Evolutionary conservation across 2,888 invertebrate genomes (phyloP).

Genomic region (Drosophila neutralis): DNA sequence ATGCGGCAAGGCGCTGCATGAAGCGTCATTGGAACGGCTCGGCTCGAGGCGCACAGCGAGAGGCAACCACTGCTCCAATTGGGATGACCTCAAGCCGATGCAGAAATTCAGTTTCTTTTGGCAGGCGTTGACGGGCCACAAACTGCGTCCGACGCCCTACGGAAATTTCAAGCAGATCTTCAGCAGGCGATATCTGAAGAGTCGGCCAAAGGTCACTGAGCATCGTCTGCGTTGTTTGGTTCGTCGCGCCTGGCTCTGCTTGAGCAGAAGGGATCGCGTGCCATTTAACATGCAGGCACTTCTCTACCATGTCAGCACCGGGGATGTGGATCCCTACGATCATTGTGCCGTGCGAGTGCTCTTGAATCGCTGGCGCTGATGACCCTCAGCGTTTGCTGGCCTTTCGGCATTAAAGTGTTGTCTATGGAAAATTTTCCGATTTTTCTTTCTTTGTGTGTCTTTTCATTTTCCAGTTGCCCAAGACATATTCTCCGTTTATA

Average conservation of each 20-base stretch:
- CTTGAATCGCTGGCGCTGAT: slow-evolving; percentile 44
- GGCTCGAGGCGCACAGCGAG: background rate
- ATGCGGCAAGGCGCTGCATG: slow-evolving; percentile 37
- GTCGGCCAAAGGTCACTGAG: background rate
- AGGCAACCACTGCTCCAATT: background rate
- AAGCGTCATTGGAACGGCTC: background rate
- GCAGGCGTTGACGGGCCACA: slow-evolving; percentile 57
- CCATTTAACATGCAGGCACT: slow-evolving; percentile 70
- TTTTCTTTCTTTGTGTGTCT: slow-evolving; percentile 26
- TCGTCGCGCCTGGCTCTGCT: slow-evolving; percentile 39
- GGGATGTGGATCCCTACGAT: slow-evolving; percentile 63
- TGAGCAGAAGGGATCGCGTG: slow-evolving; percentile 50
- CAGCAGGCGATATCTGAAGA: background rate
- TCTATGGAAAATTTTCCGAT: slow-evolving; percentile 33
- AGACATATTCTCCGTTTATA: slow-evolving; percentile 53
- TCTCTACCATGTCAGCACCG: slow-evolving; percentile 60
- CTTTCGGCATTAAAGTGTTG: slow-evolving; percentile 42
- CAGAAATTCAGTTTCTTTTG: slow-evolving; percentile 68
- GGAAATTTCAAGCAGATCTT: slow-evolving; percentile 65
- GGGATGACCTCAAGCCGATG: slow-evolving; percentile 46
- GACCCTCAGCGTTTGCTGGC: background rate
- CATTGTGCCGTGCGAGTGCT: slow-evolving; percentile 60
- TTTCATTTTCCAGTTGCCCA: slow-evolving; percentile 37
- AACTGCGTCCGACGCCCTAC: slow-evolving; percentile 53
- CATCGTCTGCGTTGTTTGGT: background rate